A percentile compares a stretch with the other conserved stretches of the same genome.
Evolutionary conservation across 2,888 invertebrate species (phyloP).

Genomic region (Orthosia cruda): DNA sequence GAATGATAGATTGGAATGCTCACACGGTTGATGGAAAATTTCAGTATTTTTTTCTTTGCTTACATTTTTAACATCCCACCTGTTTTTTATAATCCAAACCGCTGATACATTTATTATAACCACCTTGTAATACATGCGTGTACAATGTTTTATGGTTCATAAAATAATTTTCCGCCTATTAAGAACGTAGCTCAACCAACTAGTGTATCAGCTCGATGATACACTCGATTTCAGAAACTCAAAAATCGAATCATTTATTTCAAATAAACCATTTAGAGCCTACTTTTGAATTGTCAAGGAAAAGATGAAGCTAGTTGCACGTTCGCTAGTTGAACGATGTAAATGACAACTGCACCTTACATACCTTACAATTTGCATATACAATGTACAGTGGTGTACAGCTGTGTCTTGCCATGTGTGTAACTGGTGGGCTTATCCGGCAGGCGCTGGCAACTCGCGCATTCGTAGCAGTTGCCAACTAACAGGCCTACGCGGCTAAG

Average conservation of each 20-base stretch:
- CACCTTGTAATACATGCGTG: slow-evolving; percentile 56
- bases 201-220: slow-evolving; percentile 30
- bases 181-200: slow-evolving; percentile 54
- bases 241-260: too few relatives aligned
- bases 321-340: background rate
- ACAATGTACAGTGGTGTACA: slow-evolving; percentile 7
- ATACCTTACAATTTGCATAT: slow-evolving; percentile 44
- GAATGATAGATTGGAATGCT: slow-evolving; percentile 4
- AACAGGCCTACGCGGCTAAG: slow-evolving; percentile 85
- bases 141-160: slow-evolving; percentile 61
- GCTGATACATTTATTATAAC: slow-evolving; percentile 66
- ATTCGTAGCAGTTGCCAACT: slow-evolving; percentile 88
- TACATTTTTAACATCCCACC: slow-evolving; percentile 32
- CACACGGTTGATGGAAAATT: slow-evolving; percentile 26
- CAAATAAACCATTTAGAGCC: too few relatives aligned
- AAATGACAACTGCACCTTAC: slow-evolving; percentile 28
- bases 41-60: slow-evolving; percentile 2
- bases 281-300: too few relatives aligned
- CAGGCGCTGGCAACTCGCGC: slow-evolving; percentile 85
- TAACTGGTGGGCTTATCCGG: slow-evolving; percentile 78
- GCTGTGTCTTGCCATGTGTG: slow-evolving; percentile 73
- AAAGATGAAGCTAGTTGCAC: too few relatives aligned
- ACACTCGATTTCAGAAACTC: background rate
- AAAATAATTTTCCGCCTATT: slow-evolving; percentile 67
- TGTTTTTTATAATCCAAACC: slow-evolving; percentile 60